Base-by-base conservation (phyloP, 2,888 invertebrate genomes). In the Omphaloscelis lunosa region DNA sequence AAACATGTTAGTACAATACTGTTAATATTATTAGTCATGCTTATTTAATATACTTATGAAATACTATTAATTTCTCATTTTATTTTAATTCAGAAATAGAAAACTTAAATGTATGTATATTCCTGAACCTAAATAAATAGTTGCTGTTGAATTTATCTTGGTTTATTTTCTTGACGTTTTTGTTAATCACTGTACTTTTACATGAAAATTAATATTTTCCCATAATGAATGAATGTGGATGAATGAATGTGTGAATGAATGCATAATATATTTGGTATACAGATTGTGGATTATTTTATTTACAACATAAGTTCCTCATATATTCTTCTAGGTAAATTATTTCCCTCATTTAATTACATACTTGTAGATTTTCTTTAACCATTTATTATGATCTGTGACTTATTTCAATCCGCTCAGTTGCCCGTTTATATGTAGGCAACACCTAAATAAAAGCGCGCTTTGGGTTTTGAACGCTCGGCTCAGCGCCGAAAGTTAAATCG, bases 1-100 rank as follows among this genome's bases (percentile, higher is more conserved):
- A 97, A 97, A 94, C 23, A 68, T 91, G 90, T 92, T 92, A 92
- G 91, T 92, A 89, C 84, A 79, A 77, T 84, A 86, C 51, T 74
- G 66, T 58, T 66, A 34, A 62, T 76, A 84, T 45, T 45, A 27
- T 69, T 76, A 84, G 68, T 63, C 27, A 68, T 34, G 23, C 63
- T 75, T 56, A 82, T 74, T 75, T 73, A 76, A 75, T 80, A 66
- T 48, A 80, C 20, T 5, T 56, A 69, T 66, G 58, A 77, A 65
- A 66, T 65, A 5, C 69, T 59, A 48, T 51, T 39, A 2, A 66
- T 73, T 48, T 75, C 72, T 77, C n/a, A 76, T 80, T 79, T 72
- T 72, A 76, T 80, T 79, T 72, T 72, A 63, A 59, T 61, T 65
- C 34, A 58, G 15, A 41, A 58, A 56, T 58, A 68, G 70, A 27